Percentiles rank a stretch among this genome's conserved stretches.
Evolutionary conservation across 1,140 invertebrate species (phyloP).

Genomic region (Drosophila bipectinata): DNA sequence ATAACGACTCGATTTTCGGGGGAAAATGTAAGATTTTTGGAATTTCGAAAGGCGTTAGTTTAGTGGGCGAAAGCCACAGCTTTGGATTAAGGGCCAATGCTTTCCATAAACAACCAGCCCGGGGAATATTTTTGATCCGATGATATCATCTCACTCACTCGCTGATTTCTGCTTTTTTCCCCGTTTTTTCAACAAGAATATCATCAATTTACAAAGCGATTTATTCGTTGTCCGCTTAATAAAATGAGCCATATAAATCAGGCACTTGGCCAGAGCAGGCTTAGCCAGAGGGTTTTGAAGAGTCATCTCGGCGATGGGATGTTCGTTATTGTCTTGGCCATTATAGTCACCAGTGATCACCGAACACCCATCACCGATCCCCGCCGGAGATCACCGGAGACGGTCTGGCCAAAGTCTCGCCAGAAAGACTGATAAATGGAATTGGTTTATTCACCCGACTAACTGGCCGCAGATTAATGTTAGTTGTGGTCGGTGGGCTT

Average conservation of each 20-base stretch:
- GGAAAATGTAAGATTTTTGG: constrained; percentile 26
- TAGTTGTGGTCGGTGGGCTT: constrained; percentile 23
- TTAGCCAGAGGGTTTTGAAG: constrained; percentile 20
- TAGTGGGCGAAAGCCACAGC: constrained; percentile 33
- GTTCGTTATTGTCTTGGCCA: constrained; percentile 7
- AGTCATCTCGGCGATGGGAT: constrained; percentile 22
- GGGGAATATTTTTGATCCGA: constrained; percentile 22
- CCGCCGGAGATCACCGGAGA: neutral
- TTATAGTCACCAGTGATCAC: neutral
- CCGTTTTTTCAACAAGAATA: constrained; percentile 21
- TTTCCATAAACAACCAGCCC: neutral
- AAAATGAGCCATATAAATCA: constrained; percentile 55
- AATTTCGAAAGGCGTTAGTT: constrained; percentile 7
- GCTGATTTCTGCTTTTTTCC: neutral
- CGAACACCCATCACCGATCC: no score
- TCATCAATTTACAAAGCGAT: constrained; percentile 50
- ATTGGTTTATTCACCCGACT: constrained; percentile 26
- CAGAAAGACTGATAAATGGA: constrained; percentile 5
- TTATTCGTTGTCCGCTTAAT: constrained; percentile 55
- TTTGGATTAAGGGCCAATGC: neutral
- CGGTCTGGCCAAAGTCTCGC: constrained; percentile 9
- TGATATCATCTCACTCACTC: constrained; percentile 19
- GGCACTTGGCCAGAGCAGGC: constrained; percentile 19
- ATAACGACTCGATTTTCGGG: constrained; percentile 5
- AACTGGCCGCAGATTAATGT: constrained; percentile 16